Base-by-base conservation (phyloP, 1,140 invertebrate genomes). In the Eumeta japonica region DNA sequence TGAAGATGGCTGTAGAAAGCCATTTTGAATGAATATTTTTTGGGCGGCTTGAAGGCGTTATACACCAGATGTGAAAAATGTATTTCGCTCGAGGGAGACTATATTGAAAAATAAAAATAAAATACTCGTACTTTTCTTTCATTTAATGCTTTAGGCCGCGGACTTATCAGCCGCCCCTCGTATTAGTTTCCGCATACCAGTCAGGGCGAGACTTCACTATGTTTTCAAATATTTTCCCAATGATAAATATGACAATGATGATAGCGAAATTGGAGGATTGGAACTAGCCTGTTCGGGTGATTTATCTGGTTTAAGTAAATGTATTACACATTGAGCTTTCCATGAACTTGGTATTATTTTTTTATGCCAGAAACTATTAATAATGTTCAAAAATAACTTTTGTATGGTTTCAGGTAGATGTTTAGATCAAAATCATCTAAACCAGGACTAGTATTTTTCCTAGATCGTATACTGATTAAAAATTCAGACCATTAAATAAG, bases 321-420 rank as follows among this genome's bases (percentile, higher is more conserved):
- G 49, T 28, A 50, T 44, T n/a, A 43, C 40, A 43, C 41, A 50
- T 13, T 43, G 44, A 34, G 45, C 43, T 50, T 51, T 51, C 48
- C 45, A 51, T 28, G 45, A 37, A 2, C 41, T 3, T 9, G 48
- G 45, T 28, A 51, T 47, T 16, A 16, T 17, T 31, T 45, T 17
- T 5, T 37, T 38, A 29, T 10, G n/a, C 39, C 45, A 51, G n/a
- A 51, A 28, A 11, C 14, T 3, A 28, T 50, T 46, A 13, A 43
- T 28, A 16, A 46, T 40, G 18, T 45, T 12, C n/a, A 49, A 18
- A 27, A 49, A 37, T 9, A 43, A 12, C 9, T 39, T 11, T 38
- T 36, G 16, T 3, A n/a, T 30, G n/a, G 13, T 24, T 13, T 20
- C 9, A 39, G 36, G 2, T 17, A 45, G 16, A 4, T 48, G 32